A percentile compares a stretch with the other conserved stretches of the same genome.
Evolutionary conservation across 2,113 vertebrate species (phyloP).

Genomic region (Carettochelys insculpta): DNA sequence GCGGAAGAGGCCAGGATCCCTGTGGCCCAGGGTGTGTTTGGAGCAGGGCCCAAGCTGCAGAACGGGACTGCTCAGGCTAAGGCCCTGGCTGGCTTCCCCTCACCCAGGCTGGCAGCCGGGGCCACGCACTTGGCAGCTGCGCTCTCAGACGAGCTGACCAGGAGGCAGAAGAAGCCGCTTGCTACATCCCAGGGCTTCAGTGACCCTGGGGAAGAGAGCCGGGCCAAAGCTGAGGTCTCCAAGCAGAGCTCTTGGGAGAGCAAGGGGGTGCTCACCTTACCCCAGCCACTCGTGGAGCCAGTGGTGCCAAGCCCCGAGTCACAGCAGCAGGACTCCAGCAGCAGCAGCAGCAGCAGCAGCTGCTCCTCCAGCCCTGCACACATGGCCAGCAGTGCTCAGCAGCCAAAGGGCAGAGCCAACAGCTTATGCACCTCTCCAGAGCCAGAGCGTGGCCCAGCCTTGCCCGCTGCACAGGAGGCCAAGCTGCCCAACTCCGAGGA

Average conservation of each 20-base stretch:
- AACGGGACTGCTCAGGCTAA: constrained; percentile 12
- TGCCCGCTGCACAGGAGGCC: background rate
- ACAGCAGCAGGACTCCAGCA: background rate
- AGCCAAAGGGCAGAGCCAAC: constrained; percentile 40
- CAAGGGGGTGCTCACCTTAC: constrained; percentile 81
- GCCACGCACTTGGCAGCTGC: constrained; percentile 36
- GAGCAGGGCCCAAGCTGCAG: constrained; percentile 19
- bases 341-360: background rate
- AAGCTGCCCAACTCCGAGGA: constrained; percentile 60
- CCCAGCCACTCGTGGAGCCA: constrained; percentile 75
- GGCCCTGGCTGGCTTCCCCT: no score
- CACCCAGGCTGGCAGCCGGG: constrained; percentile 2
- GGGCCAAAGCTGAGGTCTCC: constrained; percentile 42
- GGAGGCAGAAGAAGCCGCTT: constrained; percentile 82
- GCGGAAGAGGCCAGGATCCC: constrained; percentile 83
- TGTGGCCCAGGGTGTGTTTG: background rate
- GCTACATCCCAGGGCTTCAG: constrained; percentile 55
- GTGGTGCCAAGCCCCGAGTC: constrained; percentile 56
- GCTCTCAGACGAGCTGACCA: constrained; percentile 74
- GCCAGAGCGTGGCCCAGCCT: background rate
- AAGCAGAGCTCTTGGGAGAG: constrained; percentile 72
- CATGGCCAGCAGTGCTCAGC: constrained; percentile 57
- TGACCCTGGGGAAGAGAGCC: background rate
- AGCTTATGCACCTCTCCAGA: constrained; percentile 70
- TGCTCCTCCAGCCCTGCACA: background rate